Base-by-base conservation (phyloP, 2,888 invertebrate species). In the Apoda limacodes region DNA sequence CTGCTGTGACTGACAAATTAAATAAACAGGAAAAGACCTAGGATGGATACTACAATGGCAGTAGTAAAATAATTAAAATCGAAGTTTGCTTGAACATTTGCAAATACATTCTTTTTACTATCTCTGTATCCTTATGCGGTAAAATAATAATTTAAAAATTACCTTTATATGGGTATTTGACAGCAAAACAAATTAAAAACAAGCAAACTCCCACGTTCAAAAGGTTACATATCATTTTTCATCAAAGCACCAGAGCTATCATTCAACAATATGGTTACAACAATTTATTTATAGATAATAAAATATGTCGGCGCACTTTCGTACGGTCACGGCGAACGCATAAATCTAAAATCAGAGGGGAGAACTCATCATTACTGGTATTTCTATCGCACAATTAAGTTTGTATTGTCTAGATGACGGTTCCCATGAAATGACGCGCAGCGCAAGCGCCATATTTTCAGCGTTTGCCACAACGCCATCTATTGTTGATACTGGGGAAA, bases 351-450 rank as follows among this genome's bases (percentile, higher is more conserved):
- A 50, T 48, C 52, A 52, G 56, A 58, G 60, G 55, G 62, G 58
- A 52, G 50, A 45, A 48, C 50, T 59, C 55, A 61, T 66, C 67
- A 67, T 70, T 68, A 63, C 67, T 64, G 69, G 69, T 69, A 64
- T 52, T 55, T 60, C 69, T 68, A 57, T 74, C 74, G 70, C 65
- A 60, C 78, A 80, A 80, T 80, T 80, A 78, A 72, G 60, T 62
- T 51, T 37, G 46, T 60, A 74, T 80, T 81, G 80, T 80, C 55
- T 60, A 48, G 48, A 45, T 39, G 52, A 57, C 48, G 51, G 65
- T 78, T 81, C 80, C 76, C 80, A 80, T 80, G 76, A 78, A 71
- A 66, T 66, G 56, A 5, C 17, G 17, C 17, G 17, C 7, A 6
- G 5, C 17, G 52, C 55, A 53, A 49, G 52, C 52, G 55, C 50